Base-by-base conservation (phyloP, 2,113 vertebrate genomes). In the Electrona antarctica region DNA sequence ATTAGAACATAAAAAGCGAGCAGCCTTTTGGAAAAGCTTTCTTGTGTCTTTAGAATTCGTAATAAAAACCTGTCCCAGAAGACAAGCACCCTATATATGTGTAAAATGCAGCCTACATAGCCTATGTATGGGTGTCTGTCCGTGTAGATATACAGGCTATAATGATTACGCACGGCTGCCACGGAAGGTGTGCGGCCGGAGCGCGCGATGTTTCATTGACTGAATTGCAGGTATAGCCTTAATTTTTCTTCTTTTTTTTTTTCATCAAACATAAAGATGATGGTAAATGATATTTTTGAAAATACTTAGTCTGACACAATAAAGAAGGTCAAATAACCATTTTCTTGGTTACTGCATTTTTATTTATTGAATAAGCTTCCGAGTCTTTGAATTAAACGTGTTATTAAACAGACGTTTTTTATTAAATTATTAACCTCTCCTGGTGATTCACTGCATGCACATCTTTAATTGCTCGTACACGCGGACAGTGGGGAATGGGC, bases 381-480 rank as follows among this genome's bases (percentile, higher is more conserved):
- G 8, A 14, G 63, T 28, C 58, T 29, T 49, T 61, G 7, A 50
- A 13, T 13, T 52, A 13, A 6, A 21, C n/a, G n/a, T 56, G 6
- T 14, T 56, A 13, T 60, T 6, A 61, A 66, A 64, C 66, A 52
- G n/a, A 52, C 51, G 9, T 9, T 12, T 52, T 13, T 5, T 4
- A 54, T 3, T 14, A 54, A n/a, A 15, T 77, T 81, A 63, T 69
- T 8, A 59, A 57, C 72, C 76, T 83, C 78, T 86, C 48, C 69
- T 73, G 69, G 80, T 89, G 79, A 85, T 84, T 85, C 65, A 85
- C 69, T 77, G 46, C 48, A 70, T 21, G 21, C 33, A 41, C 75
- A 55, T 60, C 33, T 89, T 89, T 81, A 88, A 88, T 82, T 86
- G 87, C 83, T 72, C 82, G 76, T 80, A 67, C 63, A 47, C 64